Evolutionary conservation across 2,888 invertebrate genomes (phyloP), one percentile per base, ranked within the genome.

Genomic region (Rhimphoctona megacephalus): DNA sequence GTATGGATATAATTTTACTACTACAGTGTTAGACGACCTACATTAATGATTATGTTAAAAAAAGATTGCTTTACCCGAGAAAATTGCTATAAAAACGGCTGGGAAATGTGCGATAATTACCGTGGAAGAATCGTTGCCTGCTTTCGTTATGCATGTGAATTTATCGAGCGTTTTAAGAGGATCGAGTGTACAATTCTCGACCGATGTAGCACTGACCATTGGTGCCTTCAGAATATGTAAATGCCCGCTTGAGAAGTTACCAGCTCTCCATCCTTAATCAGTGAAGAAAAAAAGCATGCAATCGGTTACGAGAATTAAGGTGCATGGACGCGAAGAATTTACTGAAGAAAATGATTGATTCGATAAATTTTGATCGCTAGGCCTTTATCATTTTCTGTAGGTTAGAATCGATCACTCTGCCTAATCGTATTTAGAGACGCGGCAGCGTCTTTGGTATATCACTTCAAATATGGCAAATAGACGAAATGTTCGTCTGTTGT

Each of bases 121-220:
- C 95, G 96, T 96, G 89, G 96, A 96, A 22, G 96, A 92, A 88
- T 96, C 96, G 88, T 95, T 96, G 36, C 94, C 95, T 6, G 9
- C 8, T 8, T 39, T 9, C 14, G 8, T 0, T 43, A 9, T 1
- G 3, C 0, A 94, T 0, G 92, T 92, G 0, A 0, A 14, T 0
- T 14, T 11, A 0, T 1, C n/a, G n/a, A n/a, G n/a, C n/a, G n/a
- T n/a, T n/a, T n/a, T n/a, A n/a, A n/a, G n/a, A n/a, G n/a, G n/a
- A n/a, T 9, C 8, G 11, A 0, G 92, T 17, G 1, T 8, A n/a
- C n/a, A n/a, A n/a, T n/a, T n/a, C n/a, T n/a, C n/a, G n/a, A n/a
- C n/a, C n/a, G n/a, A n/a, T n/a, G n/a, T n/a, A n/a, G n/a, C n/a
- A n/a, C n/a, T n/a, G n/a, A n/a, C n/a, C n/a, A n/a, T n/a, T n/a